Conservation (phyloP, 2,888 invertebrate species). For the Tubiluchus corallicola region DNA sequence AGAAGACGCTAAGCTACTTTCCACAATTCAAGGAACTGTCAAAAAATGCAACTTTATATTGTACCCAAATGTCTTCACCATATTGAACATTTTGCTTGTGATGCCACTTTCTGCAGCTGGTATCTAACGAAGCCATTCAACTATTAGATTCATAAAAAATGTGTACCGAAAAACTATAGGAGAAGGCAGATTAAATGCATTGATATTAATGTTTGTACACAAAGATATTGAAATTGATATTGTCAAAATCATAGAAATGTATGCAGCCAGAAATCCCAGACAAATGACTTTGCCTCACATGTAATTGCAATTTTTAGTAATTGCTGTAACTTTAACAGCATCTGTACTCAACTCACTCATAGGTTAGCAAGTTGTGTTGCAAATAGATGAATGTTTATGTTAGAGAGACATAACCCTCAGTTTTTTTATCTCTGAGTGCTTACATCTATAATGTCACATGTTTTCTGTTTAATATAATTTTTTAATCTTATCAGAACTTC, state of each 20-base stretch:
- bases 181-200: background rate
- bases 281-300: no score
- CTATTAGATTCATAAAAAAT: background rate
- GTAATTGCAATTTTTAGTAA: no score
- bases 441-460: no score
- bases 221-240: background rate
- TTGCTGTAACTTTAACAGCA: no score
- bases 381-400: no score
- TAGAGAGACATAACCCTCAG: no score
- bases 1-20: background rate
- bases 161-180: background rate
- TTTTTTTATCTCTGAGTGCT: no score
- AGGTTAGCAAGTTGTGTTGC: no score
- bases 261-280: background rate
- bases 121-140: background rate
- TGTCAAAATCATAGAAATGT: background rate
- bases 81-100: background rate
- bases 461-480: no score
- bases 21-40: background rate
- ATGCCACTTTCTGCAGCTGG: background rate
- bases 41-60: background rate
- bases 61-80: background rate
- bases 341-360: no score
- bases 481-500: no score
- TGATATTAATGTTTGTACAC: background rate